phyloP scores from a whole-genome alignment of 1,140 invertebrate genomes.

The Drosophila cardini region DNA sequence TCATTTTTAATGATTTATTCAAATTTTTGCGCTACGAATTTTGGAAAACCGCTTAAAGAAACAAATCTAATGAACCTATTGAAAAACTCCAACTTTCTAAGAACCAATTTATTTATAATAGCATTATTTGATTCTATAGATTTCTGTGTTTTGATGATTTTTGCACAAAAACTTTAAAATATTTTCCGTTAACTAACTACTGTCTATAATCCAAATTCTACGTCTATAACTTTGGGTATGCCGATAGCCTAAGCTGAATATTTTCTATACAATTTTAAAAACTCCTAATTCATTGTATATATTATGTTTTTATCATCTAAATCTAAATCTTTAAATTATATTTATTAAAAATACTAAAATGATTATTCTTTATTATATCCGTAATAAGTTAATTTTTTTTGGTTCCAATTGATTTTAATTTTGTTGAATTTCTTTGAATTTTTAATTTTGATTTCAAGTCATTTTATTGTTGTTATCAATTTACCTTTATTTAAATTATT shows the following conservation, averaged over 20 bases:
- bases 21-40: background rate
- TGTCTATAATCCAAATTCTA: too few relatives aligned
- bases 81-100: background rate
- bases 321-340: background rate
- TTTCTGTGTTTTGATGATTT: too few relatives aligned
- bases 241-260: too few relatives aligned
- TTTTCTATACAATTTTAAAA: too few relatives aligned
- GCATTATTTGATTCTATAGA: too few relatives aligned
- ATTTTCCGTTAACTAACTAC: too few relatives aligned
- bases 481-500: conserved; percentile 14
- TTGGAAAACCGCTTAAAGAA: background rate
- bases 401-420: background rate
- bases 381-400: background rate
- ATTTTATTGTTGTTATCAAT: background rate
- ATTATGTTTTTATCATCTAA: too few relatives aligned
- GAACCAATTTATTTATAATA: background rate
- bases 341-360: background rate
- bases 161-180: too few relatives aligned
- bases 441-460: conserved; percentile 2
- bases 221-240: too few relatives aligned
- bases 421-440: background rate
- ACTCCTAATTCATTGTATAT: too few relatives aligned
- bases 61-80: conserved; percentile 5
- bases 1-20: conserved; percentile 73
- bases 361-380: background rate